Evolutionary conservation across 2,888 invertebrate species (phyloP).

Genomic region (Agonopterix alstromeriana): DNA sequence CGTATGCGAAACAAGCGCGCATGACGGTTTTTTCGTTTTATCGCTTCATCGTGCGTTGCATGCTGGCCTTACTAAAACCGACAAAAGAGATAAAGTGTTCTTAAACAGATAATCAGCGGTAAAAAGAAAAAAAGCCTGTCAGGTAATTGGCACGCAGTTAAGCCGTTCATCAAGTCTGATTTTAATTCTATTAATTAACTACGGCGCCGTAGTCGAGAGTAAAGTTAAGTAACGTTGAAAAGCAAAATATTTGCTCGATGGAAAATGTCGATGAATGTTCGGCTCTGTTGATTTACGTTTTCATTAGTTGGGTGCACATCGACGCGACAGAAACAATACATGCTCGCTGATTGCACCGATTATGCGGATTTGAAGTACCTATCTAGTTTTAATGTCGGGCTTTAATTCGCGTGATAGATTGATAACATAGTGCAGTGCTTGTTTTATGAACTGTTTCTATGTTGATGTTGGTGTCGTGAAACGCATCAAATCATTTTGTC

Average conservation of each 20-base stretch:
- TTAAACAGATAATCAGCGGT: neutral
- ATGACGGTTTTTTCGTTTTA: too few species aligned
- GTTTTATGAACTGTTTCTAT: too few species aligned
- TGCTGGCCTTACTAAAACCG: too few species aligned
- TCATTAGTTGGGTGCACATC: conserved; percentile 53
- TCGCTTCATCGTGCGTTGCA: too few species aligned
- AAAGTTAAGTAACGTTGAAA: conserved; percentile 31
- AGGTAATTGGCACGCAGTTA: conserved; percentile 34
- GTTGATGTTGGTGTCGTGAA: too few species aligned
- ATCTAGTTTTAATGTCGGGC: conserved; percentile 5
- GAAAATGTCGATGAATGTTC: conserved; percentile 45
- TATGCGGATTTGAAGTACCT: conserved; percentile 16
- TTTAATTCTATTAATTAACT: conserved; percentile 60
- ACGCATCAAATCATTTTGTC: too few species aligned
- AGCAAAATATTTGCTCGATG: conserved; percentile 28
- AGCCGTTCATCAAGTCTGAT: conserved; percentile 42
- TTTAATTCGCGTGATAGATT: neutral
- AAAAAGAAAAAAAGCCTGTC: neutral
- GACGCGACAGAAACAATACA: conserved; percentile 41
- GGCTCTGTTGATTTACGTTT: conserved; percentile 66
- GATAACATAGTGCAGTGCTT: neutral
- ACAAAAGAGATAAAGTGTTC: too few species aligned
- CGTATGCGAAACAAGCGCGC: too few species aligned
- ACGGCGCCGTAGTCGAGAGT: conserved; percentile 36
- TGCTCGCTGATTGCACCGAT: conserved; percentile 40